Evolutionary conservation across 30 jellyfish, hydroid and myxozoan genomes (phyloP), one percentile per base, ranked within the genome.

Genomic region (Pseudorhiza aurosa): DNA sequence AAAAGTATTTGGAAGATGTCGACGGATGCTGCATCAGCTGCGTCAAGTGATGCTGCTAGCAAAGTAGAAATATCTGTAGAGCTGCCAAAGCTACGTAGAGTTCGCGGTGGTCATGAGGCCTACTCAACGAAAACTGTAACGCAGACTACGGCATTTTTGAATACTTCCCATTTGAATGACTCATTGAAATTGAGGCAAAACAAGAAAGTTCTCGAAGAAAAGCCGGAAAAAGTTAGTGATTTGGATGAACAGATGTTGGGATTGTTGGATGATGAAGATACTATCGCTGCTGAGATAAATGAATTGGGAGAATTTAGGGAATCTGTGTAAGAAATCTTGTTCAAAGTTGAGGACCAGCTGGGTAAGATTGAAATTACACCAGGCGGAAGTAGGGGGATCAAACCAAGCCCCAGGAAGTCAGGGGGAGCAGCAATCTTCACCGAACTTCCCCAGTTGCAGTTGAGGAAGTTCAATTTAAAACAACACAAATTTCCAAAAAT

Each of bases 341-440:
- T 60, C 59, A 27, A 60, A 60, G 27, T 28, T 60, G 49, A 60
- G n/a, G 77, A 64, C 8, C 27, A 33, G 40, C 15, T 1, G 82
- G 22, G 4, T 10, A 30, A 40, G 1, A 10, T 40, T 36, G 68
- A 33, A 68, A 68, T 45, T 30, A 68, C 33, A 12, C 50, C 55
- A 21, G 85, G 37, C 29, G 58, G 74, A n/a, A 49, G 57, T 18
- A 45, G 59, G 10, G 59, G 35, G 15, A 33, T n/a, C 10, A 53
- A 35, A 0, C 45, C 21, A 72, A 12, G 75, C 60, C 42, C 55
- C 3, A 21, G 0, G 14, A 11, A 36, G 17, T 44, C 12, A 63
- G 63, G 40, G 73, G 81, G 78, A 32, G 78, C 57, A 36, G 44
- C 88, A 42, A 58, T 49, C 39, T 56, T 60, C 24, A 36, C 81